Evolutionary conservation across 2,797 vertebrate species (phyloP).

Genomic region (Enteromius thamalakanensis): DNA sequence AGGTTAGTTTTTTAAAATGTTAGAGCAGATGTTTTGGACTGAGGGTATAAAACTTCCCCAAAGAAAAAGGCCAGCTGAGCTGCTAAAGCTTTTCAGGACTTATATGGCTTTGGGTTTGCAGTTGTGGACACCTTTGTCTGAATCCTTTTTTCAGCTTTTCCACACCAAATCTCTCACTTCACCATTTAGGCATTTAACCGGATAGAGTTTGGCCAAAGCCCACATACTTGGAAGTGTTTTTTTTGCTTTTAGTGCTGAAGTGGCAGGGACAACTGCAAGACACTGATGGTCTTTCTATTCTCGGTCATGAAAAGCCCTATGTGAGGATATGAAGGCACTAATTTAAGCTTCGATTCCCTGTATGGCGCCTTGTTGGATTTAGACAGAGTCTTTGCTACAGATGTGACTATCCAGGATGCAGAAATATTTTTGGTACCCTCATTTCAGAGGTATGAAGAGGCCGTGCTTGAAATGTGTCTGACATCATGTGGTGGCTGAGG

Average conservation of each 20-base stretch:
- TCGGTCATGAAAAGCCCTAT: conserved; percentile 6
- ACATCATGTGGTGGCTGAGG: conserved; percentile 79
- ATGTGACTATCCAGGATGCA: background rate
- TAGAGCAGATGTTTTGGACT: background rate
- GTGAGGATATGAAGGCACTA: conserved; percentile 21
- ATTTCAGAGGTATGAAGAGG: conserved; percentile 41
- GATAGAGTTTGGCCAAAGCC: conserved; percentile 32
- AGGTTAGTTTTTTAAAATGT: background rate
- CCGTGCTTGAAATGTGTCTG: conserved; percentile 75
- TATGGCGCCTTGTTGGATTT: background rate
- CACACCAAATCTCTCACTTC: background rate
- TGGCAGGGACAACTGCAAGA: conserved; percentile 7
- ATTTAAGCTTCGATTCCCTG: conserved; percentile 34
- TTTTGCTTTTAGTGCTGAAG: conserved; percentile 20
- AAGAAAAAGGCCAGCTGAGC: conserved; percentile 10
- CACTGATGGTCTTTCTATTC: conserved; percentile 28
- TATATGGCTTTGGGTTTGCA: conserved; percentile 31
- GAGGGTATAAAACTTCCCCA: background rate
- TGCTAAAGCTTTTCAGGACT: conserved; percentile 24
- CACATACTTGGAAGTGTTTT: conserved; percentile 23
- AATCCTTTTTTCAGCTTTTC: conserved; percentile 34
- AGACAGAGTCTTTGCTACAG: background rate
- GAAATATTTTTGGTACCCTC: conserved; percentile 16
- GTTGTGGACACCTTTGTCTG: conserved; percentile 35
- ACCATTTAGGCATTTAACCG: conserved; percentile 38